phyloP scores from a whole-genome alignment of 2,888 invertebrate genomes.

The Heteropelma amictum region DNA sequence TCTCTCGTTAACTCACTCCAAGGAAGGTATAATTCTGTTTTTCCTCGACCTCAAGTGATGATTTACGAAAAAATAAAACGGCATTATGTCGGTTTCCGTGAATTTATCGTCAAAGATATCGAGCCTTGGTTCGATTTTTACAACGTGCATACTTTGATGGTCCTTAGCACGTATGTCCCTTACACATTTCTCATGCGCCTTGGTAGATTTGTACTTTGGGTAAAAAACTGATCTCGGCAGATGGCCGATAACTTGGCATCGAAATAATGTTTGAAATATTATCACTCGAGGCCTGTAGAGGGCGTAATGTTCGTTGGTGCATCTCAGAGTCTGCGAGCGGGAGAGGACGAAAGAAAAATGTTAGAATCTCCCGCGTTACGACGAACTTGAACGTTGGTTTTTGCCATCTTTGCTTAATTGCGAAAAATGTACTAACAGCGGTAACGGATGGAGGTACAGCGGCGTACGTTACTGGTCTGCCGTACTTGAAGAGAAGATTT shows the following conservation, averaged over 20 bases:
- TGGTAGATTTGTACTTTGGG: constrained; percentile 79
- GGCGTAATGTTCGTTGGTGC: constrained; percentile 80
- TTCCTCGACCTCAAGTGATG: constrained; percentile 82
- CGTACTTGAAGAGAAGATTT: constrained; percentile 80
- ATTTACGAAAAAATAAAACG: constrained; percentile 85
- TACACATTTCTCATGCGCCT: not conserved
- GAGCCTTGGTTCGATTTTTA: constrained; percentile 83
- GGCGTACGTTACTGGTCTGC: constrained; percentile 83
- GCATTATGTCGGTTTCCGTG: constrained; percentile 79
- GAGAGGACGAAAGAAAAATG: not conserved
- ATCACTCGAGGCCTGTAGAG: constrained; percentile 77
- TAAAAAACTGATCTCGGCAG: constrained; percentile 80
- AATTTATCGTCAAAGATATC: constrained; percentile 74
- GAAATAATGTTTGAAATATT: constrained; percentile 85
- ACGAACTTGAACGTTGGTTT: not conserved
- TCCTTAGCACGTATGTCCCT: constrained; percentile 75
- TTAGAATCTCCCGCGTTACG: not conserved
- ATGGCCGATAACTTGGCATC: constrained; percentile 81
- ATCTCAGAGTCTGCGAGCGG: constrained; percentile 79
- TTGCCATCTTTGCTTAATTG: not conserved
- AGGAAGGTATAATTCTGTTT: constrained; percentile 83
- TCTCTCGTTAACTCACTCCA: constrained; percentile 82
- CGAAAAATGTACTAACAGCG: constrained; percentile 78
- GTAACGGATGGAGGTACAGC: constrained; percentile 82
- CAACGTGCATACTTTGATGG: constrained; percentile 81